Evolutionary conservation across 1,140 invertebrate species (phyloP), one percentile per base, ranked within the genome.

Genomic region (Megathymus violae): DNA sequence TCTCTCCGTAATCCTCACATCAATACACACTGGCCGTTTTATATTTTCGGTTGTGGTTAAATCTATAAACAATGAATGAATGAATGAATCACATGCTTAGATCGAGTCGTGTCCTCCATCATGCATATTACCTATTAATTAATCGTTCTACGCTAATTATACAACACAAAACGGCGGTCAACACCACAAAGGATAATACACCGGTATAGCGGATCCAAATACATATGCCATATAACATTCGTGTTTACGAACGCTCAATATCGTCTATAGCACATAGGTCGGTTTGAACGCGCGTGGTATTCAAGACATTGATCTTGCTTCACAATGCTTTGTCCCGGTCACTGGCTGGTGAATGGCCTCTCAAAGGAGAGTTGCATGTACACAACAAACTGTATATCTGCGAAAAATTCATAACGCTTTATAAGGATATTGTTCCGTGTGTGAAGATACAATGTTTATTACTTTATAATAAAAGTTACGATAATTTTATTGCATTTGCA

Each of bases 61-160:
- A n/a, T n/a, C n/a, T n/a, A n/a, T n/a, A n/a, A n/a, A n/a, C n/a
- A n/a, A n/a, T n/a, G n/a, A n/a, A n/a, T n/a, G n/a, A n/a, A n/a
- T n/a, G n/a, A n/a, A n/a, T n/a, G n/a, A n/a, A 25, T 25, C 6
- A 25, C 22, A 6, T 48, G 50, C 43, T 56, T 38, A 72, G 71
- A 69, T 69, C 44, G 9, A n/a, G n/a, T n/a, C n/a, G n/a, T n/a
- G n/a, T n/a, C n/a, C n/a, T n/a, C n/a, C n/a, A n/a, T n/a, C 25
- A 9, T 22, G 64, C 69, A 64, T 67, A 82, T 80, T 82, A 78
- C 70, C 84, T 82, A 85, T 84, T 85, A 85, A 85, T 85, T 87
- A 84, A 88, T 84, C 68, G 85, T 72, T 79, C 67, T 66, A 80
- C 78, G 77, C 82, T 85, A 88, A 88, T 85, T 85, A 82, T 80